These are phyloP conservation scores for Acanthacorydalis orientalis DNA, from an alignment of 2,888 invertebrate genomes.

Conservation along the genomic window DNA sequence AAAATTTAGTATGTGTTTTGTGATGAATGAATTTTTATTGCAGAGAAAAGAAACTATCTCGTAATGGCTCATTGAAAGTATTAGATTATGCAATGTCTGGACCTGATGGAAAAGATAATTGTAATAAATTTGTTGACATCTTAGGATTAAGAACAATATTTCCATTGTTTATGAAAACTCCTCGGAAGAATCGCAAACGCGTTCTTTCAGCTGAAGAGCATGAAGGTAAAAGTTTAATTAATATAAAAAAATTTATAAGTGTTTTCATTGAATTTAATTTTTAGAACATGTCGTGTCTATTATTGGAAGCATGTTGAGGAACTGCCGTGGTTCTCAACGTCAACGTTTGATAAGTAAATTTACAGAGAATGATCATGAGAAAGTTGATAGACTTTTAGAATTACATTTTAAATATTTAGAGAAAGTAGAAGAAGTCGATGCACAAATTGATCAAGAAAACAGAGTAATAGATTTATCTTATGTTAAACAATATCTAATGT, in stretches of 20 bases:
- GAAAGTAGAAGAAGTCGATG: conserved; percentile 74
- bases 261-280: conserved; percentile 6
- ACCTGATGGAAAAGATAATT: conserved; percentile 83
- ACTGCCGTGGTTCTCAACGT: conserved; percentile 79
- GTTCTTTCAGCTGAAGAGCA: conserved; percentile 74
- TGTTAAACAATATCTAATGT: conserved; percentile 36
- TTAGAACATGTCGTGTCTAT: conserved; percentile 85
- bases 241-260: conserved; percentile 3
- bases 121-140: conserved; percentile 96
- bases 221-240: conserved; percentile 40
- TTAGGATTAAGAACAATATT: conserved; percentile 91
- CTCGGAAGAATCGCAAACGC: conserved; percentile 64
- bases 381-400: conserved; percentile 90
- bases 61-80: conserved; percentile 92
- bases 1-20: neutral
- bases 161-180: conserved; percentile 98
- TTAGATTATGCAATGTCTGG: conserved; percentile 96
- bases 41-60: conserved; percentile 88
- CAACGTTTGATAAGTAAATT: conserved; percentile 89
- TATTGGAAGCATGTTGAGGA: conserved; percentile 81
- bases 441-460: conserved; percentile 51
- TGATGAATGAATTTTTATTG: conserved; percentile 8
- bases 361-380: conserved; percentile 94
- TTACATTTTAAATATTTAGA: conserved; percentile 93
- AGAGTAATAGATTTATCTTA: conserved; percentile 77